Evolutionary conservation across 2,113 vertebrate genomes (phyloP), one percentile per base, ranked within the genome.

Genomic region (Ia io): DNA sequence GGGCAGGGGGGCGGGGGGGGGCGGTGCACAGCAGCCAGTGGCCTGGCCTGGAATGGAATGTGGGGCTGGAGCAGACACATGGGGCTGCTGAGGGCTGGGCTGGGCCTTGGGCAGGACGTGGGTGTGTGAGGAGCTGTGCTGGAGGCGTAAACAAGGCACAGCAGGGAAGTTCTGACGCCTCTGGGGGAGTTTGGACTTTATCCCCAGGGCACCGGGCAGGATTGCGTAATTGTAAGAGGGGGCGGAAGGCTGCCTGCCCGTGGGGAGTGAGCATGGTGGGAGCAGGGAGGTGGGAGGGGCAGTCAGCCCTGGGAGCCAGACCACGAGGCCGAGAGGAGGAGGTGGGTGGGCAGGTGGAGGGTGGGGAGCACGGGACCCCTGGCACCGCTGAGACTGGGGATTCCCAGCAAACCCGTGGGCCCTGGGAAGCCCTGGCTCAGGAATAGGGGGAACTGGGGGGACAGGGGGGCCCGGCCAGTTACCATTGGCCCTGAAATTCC

Each of bases 231-330:
- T 14, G 1, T 59, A 4, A 84, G 78, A 35, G 16, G 12, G 22
- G 30, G 9, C 1, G 2, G 59, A 42, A 70, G 5, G 25, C 44
- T 35, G 9, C n/a, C 51, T 2, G 16, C 56, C 56, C 0, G 0
- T 14, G 3, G 44, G 59, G 23, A 65, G 14, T 0, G 3, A 12
- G 49, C 44, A 37, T 6, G 40, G 28, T 12, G 6, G 61, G 51
- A 79, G 44, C 44, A 6, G 17, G 59, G 56, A 9, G 17, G 32
- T 5, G 0, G 37, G 13, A 14, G n/a, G 51, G 9, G 20, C 28
- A 35, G 20, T 0, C 10, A 44, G 30, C 9, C 6, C 17, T 17
- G 17, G 13, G 17, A 13, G 84, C 11, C 9, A 23, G 9, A 47
- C 20, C 42, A 1, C 4, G 59, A 53, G 28, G 14, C 88, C 4